phyloP scores from a whole-genome alignment of 2,113 vertebrate genomes.

The Cyanoramphus novaezelandiae region DNA sequence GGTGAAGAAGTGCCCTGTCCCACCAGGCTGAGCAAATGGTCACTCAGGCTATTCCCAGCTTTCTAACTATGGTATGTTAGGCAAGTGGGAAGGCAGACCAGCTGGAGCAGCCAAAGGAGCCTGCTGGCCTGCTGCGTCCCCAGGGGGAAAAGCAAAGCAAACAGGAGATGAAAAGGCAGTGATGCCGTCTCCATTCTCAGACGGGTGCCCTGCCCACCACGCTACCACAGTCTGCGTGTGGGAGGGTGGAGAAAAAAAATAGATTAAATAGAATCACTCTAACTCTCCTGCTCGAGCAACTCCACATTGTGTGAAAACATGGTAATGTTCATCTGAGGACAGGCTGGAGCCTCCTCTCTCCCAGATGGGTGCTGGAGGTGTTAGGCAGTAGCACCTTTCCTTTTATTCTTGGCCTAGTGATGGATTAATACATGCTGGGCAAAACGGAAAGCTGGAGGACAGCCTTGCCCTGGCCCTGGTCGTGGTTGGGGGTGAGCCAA shows the following conservation, averaged over 20 bases:
- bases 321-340: background rate
- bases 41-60: background rate
- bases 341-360: slow-evolving; percentile 9
- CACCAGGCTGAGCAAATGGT: background rate
- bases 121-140: background rate
- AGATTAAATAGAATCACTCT: background rate
- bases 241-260: background rate
- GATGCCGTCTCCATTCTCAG: slow-evolving; percentile 27
- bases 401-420: background rate
- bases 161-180: slow-evolving; percentile 45
- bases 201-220: slow-evolving; percentile 30
- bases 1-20: background rate
- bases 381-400: slow-evolving; percentile 15
- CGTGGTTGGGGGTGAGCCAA: background rate
- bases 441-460: background rate
- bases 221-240: slow-evolving; percentile 5
- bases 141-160: slow-evolving; percentile 8
- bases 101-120: background rate
- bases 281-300: background rate
- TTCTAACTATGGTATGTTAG: background rate
- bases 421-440: background rate
- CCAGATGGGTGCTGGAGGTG: background rate
- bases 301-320: background rate
- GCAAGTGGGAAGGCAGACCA: background rate
- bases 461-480: background rate